Conservation (phyloP, 1,140 invertebrate genomes). For the Tyrophagus putrescentiae region DNA sequence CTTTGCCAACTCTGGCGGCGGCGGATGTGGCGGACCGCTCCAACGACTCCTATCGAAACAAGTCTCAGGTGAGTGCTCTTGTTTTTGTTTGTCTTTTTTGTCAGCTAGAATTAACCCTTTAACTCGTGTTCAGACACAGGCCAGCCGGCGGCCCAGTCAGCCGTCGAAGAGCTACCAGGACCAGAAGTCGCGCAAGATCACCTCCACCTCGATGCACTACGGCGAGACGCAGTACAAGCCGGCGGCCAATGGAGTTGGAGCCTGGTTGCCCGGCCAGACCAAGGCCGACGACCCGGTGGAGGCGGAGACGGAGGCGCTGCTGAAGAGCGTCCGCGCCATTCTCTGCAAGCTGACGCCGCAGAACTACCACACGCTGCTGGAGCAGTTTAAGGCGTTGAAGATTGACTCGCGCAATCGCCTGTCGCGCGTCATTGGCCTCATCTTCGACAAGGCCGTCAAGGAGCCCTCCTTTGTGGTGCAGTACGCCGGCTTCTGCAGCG, state of each 20-base stretch:
- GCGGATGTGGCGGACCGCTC: not conserved
- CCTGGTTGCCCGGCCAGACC: conserved; percentile 58
- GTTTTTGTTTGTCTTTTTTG: not conserved
- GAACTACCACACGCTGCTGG: conserved; percentile 65
- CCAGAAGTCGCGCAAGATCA: conserved; percentile 25
- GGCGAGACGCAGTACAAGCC: conserved; percentile 67
- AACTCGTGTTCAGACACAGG: not conserved
- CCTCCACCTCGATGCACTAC: conserved; percentile 48
- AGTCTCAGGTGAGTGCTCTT: conserved; percentile 4
- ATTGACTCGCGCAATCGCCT: conserved; percentile 66
- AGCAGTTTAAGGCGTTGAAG: conserved; percentile 54
- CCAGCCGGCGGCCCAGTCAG: conserved; percentile 23
- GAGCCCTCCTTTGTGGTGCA: conserved; percentile 79
- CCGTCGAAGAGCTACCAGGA: conserved; percentile 18
- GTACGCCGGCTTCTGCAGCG: conserved; percentile 60
- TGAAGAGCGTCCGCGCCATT: conserved; percentile 68
- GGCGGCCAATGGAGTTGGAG: conserved; percentile 60
- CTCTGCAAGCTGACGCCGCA: conserved; percentile 88
- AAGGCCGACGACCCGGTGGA: conserved; percentile 39
- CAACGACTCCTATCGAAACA: conserved; percentile 16
- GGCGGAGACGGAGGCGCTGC: conserved; percentile 54
- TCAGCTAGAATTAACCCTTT: not conserved
- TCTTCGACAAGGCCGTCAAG: conserved; percentile 88
- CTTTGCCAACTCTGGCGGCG: not conserved
- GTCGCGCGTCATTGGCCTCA: conserved; percentile 66